These are phyloP conservation scores for Xestobium rufovillosum DNA, from an alignment of 2,888 invertebrate species.

Conservation along the genomic window DNA sequence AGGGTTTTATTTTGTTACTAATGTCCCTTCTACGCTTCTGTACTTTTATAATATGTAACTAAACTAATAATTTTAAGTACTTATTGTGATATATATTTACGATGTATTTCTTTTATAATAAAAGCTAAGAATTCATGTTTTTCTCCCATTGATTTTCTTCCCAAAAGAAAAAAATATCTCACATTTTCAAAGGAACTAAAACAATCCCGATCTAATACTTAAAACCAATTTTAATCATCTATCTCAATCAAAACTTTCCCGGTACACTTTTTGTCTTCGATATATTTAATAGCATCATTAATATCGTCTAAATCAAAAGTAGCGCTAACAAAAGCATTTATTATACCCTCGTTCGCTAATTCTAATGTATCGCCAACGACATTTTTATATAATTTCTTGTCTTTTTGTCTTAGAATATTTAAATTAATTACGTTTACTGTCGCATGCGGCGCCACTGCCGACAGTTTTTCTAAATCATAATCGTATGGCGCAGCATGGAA, in stretches of 20 bases:
- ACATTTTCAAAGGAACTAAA: too few relatives aligned
- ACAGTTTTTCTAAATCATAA: constrained; percentile 29
- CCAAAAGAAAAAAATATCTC: too few relatives aligned
- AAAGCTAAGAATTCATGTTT: too few relatives aligned
- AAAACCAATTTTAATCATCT: constrained; percentile 24
- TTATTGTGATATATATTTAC: too few relatives aligned
- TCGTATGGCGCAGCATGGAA: constrained; percentile 32
- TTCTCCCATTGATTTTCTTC: too few relatives aligned
- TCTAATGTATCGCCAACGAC: constrained; percentile 48
- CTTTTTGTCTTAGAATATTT: constrained; percentile 40
- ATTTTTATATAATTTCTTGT: constrained; percentile 48
- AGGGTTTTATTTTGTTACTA: too few relatives aligned
- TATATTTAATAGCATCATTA: constrained; percentile 53
- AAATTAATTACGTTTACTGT: constrained; percentile 34
- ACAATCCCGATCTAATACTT: not conserved
- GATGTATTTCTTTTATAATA: too few relatives aligned
- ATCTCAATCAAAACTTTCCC: constrained; percentile 53
- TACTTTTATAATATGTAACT: too few relatives aligned
- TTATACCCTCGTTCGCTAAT: constrained; percentile 54
- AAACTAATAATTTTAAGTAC: too few relatives aligned
- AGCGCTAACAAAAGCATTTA: constrained; percentile 51
- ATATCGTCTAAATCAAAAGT: constrained; percentile 50
- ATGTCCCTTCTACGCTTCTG: too few relatives aligned
- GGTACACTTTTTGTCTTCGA: constrained; percentile 50
- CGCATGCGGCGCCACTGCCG: constrained; percentile 33